Evolutionary conservation across 2,113 vertebrate species (phyloP).

Genomic region (Globicephala melas): DNA sequence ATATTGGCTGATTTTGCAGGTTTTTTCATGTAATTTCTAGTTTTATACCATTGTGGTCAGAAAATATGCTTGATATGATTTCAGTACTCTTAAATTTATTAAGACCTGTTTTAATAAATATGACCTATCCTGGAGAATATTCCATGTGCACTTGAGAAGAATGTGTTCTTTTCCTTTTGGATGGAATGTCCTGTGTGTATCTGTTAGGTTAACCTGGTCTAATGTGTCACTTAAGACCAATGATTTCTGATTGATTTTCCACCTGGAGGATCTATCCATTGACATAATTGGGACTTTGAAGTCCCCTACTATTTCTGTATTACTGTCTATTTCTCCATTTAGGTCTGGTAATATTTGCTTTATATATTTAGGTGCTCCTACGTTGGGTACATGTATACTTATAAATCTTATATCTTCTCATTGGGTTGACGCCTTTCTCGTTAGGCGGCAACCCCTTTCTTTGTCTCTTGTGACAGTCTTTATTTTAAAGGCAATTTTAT

Average conservation of each 20-base stretch:
- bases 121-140: background rate
- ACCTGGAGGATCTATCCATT: background rate
- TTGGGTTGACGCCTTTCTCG: background rate
- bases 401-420: background rate
- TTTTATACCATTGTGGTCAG: background rate
- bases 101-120: background rate
- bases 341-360: background rate
- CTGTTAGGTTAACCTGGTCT: background rate
- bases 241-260: background rate
- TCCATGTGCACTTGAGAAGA: background rate
- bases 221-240: background rate
- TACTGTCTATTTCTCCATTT: background rate
- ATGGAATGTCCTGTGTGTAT: background rate
- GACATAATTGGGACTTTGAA: background rate
- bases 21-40: background rate
- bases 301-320: background rate
- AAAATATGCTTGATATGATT: background rate
- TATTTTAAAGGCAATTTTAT: background rate
- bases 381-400: background rate
- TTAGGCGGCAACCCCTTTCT: background rate
- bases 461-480: background rate
- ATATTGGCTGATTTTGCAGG: no score
- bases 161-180: background rate
- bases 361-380: background rate
- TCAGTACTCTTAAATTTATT: background rate